These are phyloP conservation scores for Chrysopa pallens DNA, from an alignment of 1,140 invertebrate species.

Conservation along the genomic window DNA sequence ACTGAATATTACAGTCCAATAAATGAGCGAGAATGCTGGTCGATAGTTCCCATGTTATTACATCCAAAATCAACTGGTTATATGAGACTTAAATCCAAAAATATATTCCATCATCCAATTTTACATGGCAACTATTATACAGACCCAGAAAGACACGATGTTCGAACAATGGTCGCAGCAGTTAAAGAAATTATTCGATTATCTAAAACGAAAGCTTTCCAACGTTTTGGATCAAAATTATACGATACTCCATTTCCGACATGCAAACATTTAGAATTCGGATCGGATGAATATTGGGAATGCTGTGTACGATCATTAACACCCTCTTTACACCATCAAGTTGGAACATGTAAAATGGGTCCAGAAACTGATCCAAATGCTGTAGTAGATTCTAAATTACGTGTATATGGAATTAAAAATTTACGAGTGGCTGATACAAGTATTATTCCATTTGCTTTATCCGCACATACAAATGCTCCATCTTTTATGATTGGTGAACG, in stretches of 20 bases:
- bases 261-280: slow-evolving; percentile 30
- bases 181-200: slow-evolving; percentile 42
- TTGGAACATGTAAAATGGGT: slow-evolving; percentile 62
- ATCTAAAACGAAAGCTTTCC: slow-evolving; percentile 36
- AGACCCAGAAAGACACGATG: slow-evolving; percentile 31
- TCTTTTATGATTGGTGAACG: slow-evolving; percentile 78
- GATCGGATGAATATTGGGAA: slow-evolving; percentile 48
- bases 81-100: slow-evolving; percentile 39
- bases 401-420: slow-evolving; percentile 44
- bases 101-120: slow-evolving; percentile 54
- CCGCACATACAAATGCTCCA: slow-evolving; percentile 51
- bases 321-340: slow-evolving; percentile 47
- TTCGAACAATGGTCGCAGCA: slow-evolving; percentile 45
- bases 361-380: slow-evolving; percentile 37
- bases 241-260: slow-evolving; percentile 35
- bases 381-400: slow-evolving; percentile 54
- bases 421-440: slow-evolving; percentile 60
- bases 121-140: slow-evolving; percentile 59
- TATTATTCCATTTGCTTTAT: slow-evolving; percentile 48
- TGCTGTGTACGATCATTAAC: slow-evolving; percentile 47
- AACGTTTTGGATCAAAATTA: slow-evolving; percentile 33
- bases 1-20: slow-evolving; percentile 10
- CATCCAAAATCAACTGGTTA: slow-evolving; percentile 55
- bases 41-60: slow-evolving; percentile 49
- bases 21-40: slow-evolving; percentile 38